These are phyloP conservation scores for Ormyrus labotus DNA, from an alignment of 2,888 invertebrate species.

Conservation along the genomic window DNA sequence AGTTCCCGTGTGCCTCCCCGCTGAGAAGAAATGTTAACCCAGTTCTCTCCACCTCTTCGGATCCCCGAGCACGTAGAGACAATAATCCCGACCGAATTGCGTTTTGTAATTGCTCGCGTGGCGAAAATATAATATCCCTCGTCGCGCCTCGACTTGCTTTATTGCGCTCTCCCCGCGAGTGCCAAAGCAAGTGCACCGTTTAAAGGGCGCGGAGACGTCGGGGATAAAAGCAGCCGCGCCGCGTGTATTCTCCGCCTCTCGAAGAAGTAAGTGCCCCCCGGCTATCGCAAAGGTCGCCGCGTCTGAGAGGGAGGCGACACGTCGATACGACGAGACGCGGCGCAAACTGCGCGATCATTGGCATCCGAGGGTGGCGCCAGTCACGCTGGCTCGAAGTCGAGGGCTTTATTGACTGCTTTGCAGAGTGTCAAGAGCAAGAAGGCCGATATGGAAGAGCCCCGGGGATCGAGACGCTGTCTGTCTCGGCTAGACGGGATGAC, in stretches of 20 bases:
- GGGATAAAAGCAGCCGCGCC: background rate
- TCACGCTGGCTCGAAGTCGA: conserved; percentile 10
- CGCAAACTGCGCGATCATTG: conserved; percentile 37
- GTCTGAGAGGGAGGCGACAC: conserved; percentile 28
- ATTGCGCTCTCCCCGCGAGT: background rate
- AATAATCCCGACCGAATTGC: conserved; percentile 24
- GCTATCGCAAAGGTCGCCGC: background rate
- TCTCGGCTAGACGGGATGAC: no score
- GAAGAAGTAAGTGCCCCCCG: no score
- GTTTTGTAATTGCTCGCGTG: conserved; percentile 12
- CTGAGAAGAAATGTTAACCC: conserved; percentile 51
- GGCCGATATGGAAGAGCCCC: no score
- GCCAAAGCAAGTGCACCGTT: background rate
- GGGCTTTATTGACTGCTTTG: conserved; percentile 33
- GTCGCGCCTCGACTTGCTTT: no score
- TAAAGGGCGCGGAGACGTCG: background rate
- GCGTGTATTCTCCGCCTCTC: no score
- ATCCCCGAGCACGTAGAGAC: conserved; percentile 27
- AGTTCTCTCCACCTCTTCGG: conserved; percentile 37
- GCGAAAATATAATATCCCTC: background rate
- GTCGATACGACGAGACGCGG: conserved; percentile 24
- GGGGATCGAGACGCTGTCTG: no score
- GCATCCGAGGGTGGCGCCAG: conserved; percentile 47
- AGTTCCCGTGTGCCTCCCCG: conserved; percentile 36
- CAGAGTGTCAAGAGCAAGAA: conserved; percentile 19